phyloP scores from a whole-genome alignment of 2,797 vertebrate species.

The Adelosebastes latens region DNA sequence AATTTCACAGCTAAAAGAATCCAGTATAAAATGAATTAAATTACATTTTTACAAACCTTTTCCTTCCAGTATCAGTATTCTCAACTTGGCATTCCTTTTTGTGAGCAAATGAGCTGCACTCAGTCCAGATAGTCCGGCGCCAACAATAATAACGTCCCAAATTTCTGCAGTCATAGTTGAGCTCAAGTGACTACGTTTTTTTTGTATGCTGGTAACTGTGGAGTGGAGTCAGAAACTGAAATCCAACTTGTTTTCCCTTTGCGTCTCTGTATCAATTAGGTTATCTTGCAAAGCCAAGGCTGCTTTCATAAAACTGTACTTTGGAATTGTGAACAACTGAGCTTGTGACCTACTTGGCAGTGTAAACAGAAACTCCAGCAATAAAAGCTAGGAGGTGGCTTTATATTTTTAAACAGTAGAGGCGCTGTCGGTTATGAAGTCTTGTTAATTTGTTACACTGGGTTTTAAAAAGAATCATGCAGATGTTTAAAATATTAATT shows the following conservation, averaged over 20 bases:
- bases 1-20: not conserved
- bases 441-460: not conserved
- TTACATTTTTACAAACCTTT: slow-evolving; percentile 73
- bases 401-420: slow-evolving; percentile 8
- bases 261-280: slow-evolving; percentile 2
- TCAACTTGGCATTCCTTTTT: slow-evolving; percentile 62
- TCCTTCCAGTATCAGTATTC: slow-evolving; percentile 78
- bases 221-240: not conserved
- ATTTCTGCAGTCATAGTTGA: slow-evolving; percentile 67
- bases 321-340: slow-evolving; percentile 48
- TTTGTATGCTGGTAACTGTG: not conserved
- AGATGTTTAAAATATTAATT: not conserved
- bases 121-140: slow-evolving; percentile 82
- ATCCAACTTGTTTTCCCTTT: not conserved
- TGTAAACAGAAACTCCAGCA: slow-evolving; percentile 1
- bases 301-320: slow-evolving; percentile 58
- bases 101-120: slow-evolving; percentile 74
- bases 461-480: too few species aligned
- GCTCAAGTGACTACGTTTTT: not conserved
- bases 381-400: not conserved
- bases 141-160: slow-evolving; percentile 82
- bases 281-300: slow-evolving; percentile 20
- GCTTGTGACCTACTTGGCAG: slow-evolving; percentile 48
- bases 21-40: not conserved
- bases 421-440: not conserved